Evolutionary conservation across 1,140 invertebrate species (phyloP), one percentile per base, ranked within the genome.

Genomic region (Wiebesia pumilae): DNA sequence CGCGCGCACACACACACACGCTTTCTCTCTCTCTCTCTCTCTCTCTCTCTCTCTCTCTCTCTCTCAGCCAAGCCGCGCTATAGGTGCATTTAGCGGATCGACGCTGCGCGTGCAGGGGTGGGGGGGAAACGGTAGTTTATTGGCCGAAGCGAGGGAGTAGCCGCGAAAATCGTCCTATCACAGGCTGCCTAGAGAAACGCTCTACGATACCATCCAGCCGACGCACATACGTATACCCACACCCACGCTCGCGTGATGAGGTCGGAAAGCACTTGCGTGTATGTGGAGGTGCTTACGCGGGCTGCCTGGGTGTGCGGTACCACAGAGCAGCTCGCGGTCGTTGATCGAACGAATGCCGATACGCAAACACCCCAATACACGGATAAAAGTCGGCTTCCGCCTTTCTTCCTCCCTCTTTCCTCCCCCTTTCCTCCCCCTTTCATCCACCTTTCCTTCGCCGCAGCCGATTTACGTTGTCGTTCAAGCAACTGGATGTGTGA

Each of bases 121-220:
- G 43, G 35, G 79, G 30, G 30, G 40, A 86, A 35, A 35, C 58
- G 38, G 80, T 83, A 83, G 54, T 86, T 78, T 83, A 87, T 87
- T 87, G 85, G 85, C 40, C 85, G 81, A 33, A 38, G 81, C 81
- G 85, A 51, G 81, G 85, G 85, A 87, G 85, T 77, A 69, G 75
- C 75, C 67, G 85, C 85, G 85, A 87, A 87, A 87, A 83, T 87
- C 81, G 75, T 67, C 85, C 85, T 87, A 87, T 87, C 73, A 24
- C 75, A 47, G 79, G 51, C 54, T 30, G 47, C 58, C 80, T 65
- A 67, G 80, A 65, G 80, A 67, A 40, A 6, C 21, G 47, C 27
- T 54, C n/a, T 40, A 71, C 65, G 38, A n/a, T 43, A 4, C 71
- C 43, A 69, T 0, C 21, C 51, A 14, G 14, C 24, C 58, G 24